Evolutionary conservation across 2,113 vertebrate species (phyloP).

Genomic region (Cariama cristata): DNA sequence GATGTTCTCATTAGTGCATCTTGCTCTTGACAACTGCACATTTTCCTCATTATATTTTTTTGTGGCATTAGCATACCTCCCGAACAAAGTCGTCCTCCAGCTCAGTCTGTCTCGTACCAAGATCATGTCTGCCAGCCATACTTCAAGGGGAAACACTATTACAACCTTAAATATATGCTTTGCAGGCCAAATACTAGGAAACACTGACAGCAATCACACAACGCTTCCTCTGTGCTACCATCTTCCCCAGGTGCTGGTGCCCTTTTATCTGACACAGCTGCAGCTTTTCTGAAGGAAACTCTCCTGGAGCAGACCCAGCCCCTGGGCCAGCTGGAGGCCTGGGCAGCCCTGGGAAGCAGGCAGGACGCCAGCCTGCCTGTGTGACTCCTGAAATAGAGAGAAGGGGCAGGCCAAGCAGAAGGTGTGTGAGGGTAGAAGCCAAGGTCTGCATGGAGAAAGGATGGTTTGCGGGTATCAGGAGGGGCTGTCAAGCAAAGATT

Average conservation of each 20-base stretch:
- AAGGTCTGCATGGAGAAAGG: not conserved
- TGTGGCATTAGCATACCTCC: not conserved
- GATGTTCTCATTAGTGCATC: not conserved
- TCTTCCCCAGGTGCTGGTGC: not conserved
- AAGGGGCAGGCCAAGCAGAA: not conserved
- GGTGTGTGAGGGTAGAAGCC: not conserved
- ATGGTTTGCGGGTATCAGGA: not conserved
- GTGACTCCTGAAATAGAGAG: not conserved
- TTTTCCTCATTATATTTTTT: not conserved
- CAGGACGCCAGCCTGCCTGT: rapidly evolving
- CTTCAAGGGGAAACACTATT: not conserved
- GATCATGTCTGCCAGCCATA: not conserved
- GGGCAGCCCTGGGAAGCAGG: not conserved
- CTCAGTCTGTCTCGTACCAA: not conserved
- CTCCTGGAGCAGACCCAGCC: not conserved
- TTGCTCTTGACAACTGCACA: not conserved
- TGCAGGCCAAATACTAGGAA: not conserved
- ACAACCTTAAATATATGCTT: not conserved
- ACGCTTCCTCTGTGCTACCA: not conserved
- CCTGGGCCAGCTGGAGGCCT: rapidly evolving
- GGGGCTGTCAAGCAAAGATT: not conserved
- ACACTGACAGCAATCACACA: rapidly evolving
- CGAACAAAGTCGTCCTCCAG: not conserved
- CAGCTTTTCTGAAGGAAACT: not conserved
- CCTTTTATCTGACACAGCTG: not conserved